These are phyloP conservation scores for Ectobius pallidus DNA, from an alignment of 2,888 invertebrate genomes.

Conservation along the genomic window DNA sequence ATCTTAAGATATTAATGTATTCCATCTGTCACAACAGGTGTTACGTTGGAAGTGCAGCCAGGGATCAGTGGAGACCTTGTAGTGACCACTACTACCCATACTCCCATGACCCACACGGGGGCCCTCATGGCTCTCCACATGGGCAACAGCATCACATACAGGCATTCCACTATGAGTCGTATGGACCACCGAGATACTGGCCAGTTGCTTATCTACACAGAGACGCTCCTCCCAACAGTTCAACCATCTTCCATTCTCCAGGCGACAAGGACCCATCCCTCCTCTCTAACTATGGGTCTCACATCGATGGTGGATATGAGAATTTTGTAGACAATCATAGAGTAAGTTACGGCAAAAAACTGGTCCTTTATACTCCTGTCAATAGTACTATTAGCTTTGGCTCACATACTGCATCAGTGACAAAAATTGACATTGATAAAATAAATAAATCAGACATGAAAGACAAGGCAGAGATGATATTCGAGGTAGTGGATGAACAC, in stretches of 20 bases:
- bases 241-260: constrained; percentile 48
- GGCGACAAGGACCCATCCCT: constrained; percentile 8
- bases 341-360: background rate
- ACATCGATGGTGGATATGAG: background rate
- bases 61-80: constrained; percentile 85
- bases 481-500: background rate
- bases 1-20: too few species aligned
- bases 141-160: background rate
- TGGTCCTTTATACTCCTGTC: background rate
- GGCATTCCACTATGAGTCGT: constrained; percentile 19
- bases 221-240: constrained; percentile 77
- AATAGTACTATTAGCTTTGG: background rate
- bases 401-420: background rate
- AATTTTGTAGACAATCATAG: constrained; percentile 20
- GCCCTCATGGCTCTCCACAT: constrained; percentile 36
- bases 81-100: constrained; percentile 82
- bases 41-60: constrained; percentile 75
- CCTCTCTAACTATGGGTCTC: background rate
- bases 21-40: too few species aligned
- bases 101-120: constrained; percentile 45
- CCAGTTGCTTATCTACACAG: constrained; percentile 83
- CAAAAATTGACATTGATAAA: background rate
- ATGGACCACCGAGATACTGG: constrained; percentile 60
- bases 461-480: background rate
- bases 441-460: background rate